A percentile compares a stretch with the other conserved stretches of the same genome.
Conservation (phyloP, 2,113 vertebrate species). For the Pteronura brasiliensis region DNA sequence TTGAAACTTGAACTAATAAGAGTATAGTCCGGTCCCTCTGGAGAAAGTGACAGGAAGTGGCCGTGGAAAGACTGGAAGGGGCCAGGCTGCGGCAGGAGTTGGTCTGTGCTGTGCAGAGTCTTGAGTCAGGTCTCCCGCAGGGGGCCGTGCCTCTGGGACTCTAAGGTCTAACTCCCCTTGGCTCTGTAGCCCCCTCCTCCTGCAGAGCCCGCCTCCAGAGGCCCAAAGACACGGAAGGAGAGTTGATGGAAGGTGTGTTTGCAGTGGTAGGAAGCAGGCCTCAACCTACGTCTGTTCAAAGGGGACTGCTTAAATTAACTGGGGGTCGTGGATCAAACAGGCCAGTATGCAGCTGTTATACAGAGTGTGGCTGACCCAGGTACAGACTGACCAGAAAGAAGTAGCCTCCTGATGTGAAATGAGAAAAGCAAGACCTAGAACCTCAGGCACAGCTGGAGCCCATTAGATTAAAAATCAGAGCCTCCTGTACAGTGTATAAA, state of each 20-base stretch:
- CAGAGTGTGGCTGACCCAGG: background rate
- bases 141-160: background rate
- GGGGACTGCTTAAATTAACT: background rate
- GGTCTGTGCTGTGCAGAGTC: background rate
- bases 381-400: background rate
- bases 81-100: rapidly evolving
- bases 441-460: background rate
- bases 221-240: background rate
- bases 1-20: background rate
- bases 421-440: background rate
- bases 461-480: background rate
- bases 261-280: background rate
- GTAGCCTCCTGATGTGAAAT: background rate
- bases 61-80: background rate
- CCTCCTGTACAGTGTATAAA: background rate
- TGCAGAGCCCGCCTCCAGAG: rapidly evolving
- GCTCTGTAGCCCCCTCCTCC: background rate
- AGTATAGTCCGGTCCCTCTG: background rate
- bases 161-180: background rate
- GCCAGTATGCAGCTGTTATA: background rate
- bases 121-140: background rate
- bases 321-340: background rate
- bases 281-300: background rate
- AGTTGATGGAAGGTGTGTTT: background rate
- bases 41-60: background rate